Evolutionary conservation across 2,888 invertebrate species (phyloP), one percentile per base, ranked within the genome.

Genomic region (Entomobrya proxima): DNA sequence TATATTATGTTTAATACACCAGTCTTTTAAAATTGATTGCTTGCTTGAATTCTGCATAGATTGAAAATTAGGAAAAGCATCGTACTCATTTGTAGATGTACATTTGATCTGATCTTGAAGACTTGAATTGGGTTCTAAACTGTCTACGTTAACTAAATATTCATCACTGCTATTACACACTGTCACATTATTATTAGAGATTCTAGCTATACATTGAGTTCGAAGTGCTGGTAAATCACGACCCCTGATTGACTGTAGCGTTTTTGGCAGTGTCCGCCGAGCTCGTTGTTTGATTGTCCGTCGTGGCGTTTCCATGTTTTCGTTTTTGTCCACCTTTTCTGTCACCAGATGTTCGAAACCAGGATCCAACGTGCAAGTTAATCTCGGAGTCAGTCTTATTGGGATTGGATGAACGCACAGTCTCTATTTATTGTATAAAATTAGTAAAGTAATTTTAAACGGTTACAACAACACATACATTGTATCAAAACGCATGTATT

Each of bases 261-360:
- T 21, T 21, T 3, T 7, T 24, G 3, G 13, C 7, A 55, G 21
- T 11, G 24, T 6, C 21, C 52, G 4, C 37, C 18, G 74, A 21
- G 74, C 74, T 15, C 50, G 5, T 3, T 50, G 47, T 40, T 50
- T 47, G 7, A 74, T 2, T 7, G 47, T 74, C 44, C 74, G 24
- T 18, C 74, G 15, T 27, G 74, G 74, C 6, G 74, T 74, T 30
- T 74, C 74, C 74, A 74, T 74, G 18, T 7, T 18, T 5, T 18
- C 32, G 30, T n/a, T 64, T 64, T 5, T 18, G n/a, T 32, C 64
- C 64, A 5, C 64, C 64, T 2, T 6, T n/a, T n/a, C 64, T 4
- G 35, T 64, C 64, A 21, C 15, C 15, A 2, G 9, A 11, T n/a
- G 7, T n/a, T 5, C 64, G 30, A n/a, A 64, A 35, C 64, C 64